Base-by-base conservation (phyloP, 2,888 invertebrate species). In the Apamea epomidion region DNA sequence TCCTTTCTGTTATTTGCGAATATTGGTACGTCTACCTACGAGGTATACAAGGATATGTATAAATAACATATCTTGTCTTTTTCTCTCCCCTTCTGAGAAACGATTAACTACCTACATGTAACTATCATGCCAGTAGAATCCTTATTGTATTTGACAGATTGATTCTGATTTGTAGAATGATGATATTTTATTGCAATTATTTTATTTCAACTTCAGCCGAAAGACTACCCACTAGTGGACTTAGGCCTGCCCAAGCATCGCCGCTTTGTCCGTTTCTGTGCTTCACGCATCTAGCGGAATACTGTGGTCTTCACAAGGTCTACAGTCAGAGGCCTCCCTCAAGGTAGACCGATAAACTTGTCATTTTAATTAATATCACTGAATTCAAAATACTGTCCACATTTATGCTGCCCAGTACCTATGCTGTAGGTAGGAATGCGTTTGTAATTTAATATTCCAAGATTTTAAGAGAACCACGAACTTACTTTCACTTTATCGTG, bases 61-160 rank as follows among this genome's bases (percentile, higher is more conserved):
- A 80, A 67, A 67, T 29, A 7, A 45, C 45, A 32, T 64, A 62
- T 37, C 21, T 32, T 67, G 12, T 79, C 18, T 67, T n/a, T 32
- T 16, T 45, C 16, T 8, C 10, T 37, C 16, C 1, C 14, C 18
- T 51, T 42, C 3, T 29, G 6, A 21, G 16, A 37, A 21, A 32
- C 8, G 7, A 60, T 76, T 76, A n/a, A 48, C 21, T 60, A 37
- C 37, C 25, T 54, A 21, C 6, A n/a, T 8, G 12, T 14, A 18
- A 48, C 58, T 1, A 21, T 62, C 21, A 48, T 42, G 12, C 8
- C 12, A n/a, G 12, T 12, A 77, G 16, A 29, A 51, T 51, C 29
- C 25, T 25, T 25, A 48, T 48, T 48, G 12, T 62, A 37, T 32
- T 7, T 32, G n/a, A n/a, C 16, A 67, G 32, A 51, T 29, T 16